These are phyloP conservation scores for Phaenicophaeus curvirostris DNA, from an alignment of 2,797 vertebrate species.

Conservation along the genomic window DNA sequence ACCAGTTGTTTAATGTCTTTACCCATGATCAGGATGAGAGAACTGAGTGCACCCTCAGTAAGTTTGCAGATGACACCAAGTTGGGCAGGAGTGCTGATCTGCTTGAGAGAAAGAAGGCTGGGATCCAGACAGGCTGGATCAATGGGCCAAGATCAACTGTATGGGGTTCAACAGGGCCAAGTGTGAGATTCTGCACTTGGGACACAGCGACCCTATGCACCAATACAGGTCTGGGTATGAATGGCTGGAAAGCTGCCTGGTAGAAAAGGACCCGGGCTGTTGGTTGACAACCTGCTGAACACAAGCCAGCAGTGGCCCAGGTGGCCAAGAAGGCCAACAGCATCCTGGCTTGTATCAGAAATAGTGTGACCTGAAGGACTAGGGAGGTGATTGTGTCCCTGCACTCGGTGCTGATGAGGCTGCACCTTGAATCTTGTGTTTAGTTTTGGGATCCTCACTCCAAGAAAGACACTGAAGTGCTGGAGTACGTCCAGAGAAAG, in stretches of 20 bases:
- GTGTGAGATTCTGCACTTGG: not conserved
- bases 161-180: not conserved
- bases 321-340: not conserved
- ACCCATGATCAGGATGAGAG: not conserved
- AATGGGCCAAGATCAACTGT: rapidly evolving
- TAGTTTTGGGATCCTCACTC: not conserved
- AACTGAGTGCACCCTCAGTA: not conserved
- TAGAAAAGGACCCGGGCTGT: not conserved
- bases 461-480: not conserved
- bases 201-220: not conserved
- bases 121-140: not conserved
- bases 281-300: not conserved
- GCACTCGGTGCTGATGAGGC: not conserved
- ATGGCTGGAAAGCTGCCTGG: not conserved
- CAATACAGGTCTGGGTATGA: not conserved
- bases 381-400: not conserved
- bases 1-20: not conserved
- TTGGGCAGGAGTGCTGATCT: rapidly evolving
- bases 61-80: not conserved
- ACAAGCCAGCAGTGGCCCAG: not conserved
- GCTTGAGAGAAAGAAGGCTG: not conserved
- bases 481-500: not conserved
- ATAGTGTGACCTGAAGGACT: not conserved
- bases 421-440: not conserved
- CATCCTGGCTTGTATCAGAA: not conserved